Percentiles rank a stretch among this genome's conserved stretches.
Conservation (phyloP, 2,113 vertebrate genomes). For the Coturnix japonica region DNA sequence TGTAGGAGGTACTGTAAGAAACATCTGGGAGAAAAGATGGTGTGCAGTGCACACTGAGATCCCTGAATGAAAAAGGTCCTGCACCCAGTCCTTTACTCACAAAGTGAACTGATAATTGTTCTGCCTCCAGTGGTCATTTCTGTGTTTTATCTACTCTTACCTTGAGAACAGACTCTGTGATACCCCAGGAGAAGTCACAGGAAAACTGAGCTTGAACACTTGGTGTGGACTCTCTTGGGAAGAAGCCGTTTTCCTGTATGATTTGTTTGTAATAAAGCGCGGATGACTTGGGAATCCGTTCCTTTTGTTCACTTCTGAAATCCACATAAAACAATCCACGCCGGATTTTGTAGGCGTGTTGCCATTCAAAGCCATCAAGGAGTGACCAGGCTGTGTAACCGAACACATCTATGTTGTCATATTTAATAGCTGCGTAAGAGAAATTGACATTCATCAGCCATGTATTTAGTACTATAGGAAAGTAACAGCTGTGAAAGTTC, state of each 20-base stretch:
- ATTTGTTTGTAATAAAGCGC: constrained; percentile 89
- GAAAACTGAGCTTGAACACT: constrained; percentile 84
- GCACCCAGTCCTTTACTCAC: fast-evolving
- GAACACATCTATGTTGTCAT: constrained; percentile 87
- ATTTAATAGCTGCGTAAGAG: constrained; percentile 80
- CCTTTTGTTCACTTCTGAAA: constrained; percentile 80
- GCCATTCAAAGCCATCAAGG: constrained; percentile 96
- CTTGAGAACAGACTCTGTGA: constrained; percentile 90
- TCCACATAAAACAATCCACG: constrained; percentile 92
- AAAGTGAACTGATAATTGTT: background rate
- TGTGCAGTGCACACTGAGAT: background rate
- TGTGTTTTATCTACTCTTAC: constrained; percentile 67
- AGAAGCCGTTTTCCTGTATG: constrained; percentile 87
- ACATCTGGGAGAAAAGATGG: background rate
- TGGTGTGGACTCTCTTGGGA: constrained; percentile 62
- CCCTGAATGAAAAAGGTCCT: background rate
- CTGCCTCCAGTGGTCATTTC: background rate
- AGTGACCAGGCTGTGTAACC: constrained; percentile 94
- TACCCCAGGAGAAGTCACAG: constrained; percentile 93
- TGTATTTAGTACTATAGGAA: background rate
- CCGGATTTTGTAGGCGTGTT: constrained; percentile 83
- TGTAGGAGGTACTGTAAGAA: background rate
- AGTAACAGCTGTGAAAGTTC: too few species aligned
- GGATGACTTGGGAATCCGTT: constrained; percentile 88
- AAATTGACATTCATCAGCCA: constrained; percentile 13